phyloP scores from a whole-genome alignment of 2,113 vertebrate species.

The Desmodus rotundus region DNA sequence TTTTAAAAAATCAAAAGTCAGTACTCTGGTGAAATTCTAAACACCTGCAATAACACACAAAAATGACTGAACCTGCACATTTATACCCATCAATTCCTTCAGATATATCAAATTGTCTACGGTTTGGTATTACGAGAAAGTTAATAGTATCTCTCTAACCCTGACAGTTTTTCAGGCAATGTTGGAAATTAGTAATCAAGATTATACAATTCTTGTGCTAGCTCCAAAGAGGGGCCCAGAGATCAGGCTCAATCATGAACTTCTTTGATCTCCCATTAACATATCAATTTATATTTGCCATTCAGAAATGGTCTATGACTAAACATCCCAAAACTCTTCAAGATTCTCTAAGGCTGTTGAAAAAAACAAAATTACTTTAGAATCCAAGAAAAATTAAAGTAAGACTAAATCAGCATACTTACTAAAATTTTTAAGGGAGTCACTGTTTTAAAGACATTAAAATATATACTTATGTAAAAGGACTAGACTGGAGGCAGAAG shows the following conservation, averaged over 20 bases:
- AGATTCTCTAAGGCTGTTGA: background rate
- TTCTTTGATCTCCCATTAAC: background rate
- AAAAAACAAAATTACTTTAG: constrained; percentile 11
- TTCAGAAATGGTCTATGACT: background rate
- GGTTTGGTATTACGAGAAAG: background rate
- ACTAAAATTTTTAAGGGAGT: background rate
- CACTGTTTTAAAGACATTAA: background rate
- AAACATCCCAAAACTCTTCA: background rate
- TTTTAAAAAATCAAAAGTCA: constrained; percentile 43
- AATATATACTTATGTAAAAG: no score
- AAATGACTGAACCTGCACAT: background rate
- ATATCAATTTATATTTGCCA: background rate
- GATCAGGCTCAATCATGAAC: background rate
- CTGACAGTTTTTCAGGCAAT: background rate
- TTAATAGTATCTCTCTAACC: background rate
- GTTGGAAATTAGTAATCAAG: background rate
- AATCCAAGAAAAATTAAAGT: constrained; percentile 24
- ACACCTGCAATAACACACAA: constrained; percentile 55
- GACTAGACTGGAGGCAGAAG: no score
- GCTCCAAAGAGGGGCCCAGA: background rate
- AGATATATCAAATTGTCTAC: constrained; percentile 12
- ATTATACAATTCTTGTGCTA: background rate
- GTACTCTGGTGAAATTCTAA: constrained; percentile 45
- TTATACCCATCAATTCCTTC: background rate
- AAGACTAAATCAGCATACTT: background rate